Evolutionary conservation across 2,113 vertebrate species (phyloP).

Genomic region (Illadopsis cleaveri): DNA sequence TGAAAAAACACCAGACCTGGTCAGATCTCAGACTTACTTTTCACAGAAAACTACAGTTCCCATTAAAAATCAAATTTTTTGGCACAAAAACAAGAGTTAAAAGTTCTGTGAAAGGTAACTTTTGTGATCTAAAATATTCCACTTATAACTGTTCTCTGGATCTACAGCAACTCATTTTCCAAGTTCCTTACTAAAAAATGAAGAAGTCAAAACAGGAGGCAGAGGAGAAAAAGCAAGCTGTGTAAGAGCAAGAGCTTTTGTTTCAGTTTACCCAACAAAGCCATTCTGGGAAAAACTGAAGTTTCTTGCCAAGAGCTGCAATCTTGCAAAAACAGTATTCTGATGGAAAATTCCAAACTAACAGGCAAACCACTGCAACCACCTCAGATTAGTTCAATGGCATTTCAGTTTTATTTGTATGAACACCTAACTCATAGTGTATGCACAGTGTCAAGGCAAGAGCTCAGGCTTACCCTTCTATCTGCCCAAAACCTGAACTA

Average conservation of each 20-base stretch:
- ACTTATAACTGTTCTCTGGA: neutral
- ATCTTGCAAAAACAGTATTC: conserved; percentile 40
- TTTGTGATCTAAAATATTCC: neutral
- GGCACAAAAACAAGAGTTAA: neutral
- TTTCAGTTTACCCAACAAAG: conserved; percentile 50
- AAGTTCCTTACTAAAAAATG: neutral
- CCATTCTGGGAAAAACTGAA: conserved; percentile 10
- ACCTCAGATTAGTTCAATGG: neutral
- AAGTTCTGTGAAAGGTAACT: neutral
- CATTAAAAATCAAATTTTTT: neutral
- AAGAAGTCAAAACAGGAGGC: conserved; percentile 1
- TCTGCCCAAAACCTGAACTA: neutral
- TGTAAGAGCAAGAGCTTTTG: conserved; percentile 10
- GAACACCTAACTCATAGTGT: neutral
- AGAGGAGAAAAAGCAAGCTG: conserved; percentile 7
- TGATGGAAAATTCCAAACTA: conserved; percentile 51
- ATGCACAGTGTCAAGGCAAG: neutral
- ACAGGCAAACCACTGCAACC: conserved; percentile 8
- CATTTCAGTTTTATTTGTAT: neutral
- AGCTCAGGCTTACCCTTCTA: neutral
- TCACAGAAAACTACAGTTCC: neutral
- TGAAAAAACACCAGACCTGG: neutral
- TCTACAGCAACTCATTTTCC: neutral
- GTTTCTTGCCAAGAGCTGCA: conserved; percentile 44
- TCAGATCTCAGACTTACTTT: neutral